Conservation (phyloP, 2,888 invertebrate species). For the Desoria tigrina region DNA sequence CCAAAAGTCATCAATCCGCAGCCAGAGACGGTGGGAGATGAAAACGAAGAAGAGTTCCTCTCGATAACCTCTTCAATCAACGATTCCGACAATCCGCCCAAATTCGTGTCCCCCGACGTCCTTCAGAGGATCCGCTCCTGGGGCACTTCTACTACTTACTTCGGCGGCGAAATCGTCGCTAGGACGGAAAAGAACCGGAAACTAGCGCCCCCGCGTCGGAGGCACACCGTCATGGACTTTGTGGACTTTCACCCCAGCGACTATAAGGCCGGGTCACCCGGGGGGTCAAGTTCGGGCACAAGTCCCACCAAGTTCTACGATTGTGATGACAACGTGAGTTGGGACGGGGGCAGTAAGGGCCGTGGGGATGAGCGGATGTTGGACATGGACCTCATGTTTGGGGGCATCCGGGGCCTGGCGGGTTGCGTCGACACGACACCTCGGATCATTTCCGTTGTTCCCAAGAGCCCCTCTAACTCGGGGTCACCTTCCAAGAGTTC, state of each 20-base stretch:
- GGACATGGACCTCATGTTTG: constrained; percentile 38
- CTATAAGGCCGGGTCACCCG: neutral
- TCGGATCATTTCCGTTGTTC: constrained; percentile 51
- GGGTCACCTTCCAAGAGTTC: constrained; percentile 48
- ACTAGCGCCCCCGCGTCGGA: constrained; percentile 38
- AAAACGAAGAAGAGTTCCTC: constrained; percentile 41
- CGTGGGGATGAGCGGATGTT: constrained; percentile 1
- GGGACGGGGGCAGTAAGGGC: neutral
- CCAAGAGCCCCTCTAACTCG: constrained; percentile 46
- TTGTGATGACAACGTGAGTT: neutral
- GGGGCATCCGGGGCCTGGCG: constrained; percentile 18
- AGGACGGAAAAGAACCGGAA: constrained; percentile 49
- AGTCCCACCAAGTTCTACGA: constrained; percentile 24
- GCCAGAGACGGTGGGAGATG: constrained; percentile 33
- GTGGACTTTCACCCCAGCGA: constrained; percentile 31
- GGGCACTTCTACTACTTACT: constrained; percentile 86
- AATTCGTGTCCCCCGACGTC: constrained; percentile 66
- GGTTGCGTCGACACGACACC: constrained; percentile 48
- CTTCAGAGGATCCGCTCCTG: constrained; percentile 82
- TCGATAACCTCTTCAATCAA: constrained; percentile 22
- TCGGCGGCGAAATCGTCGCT: constrained; percentile 76
- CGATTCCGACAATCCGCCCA: constrained; percentile 38
- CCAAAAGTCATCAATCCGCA: constrained; percentile 45
- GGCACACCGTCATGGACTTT: constrained; percentile 46
- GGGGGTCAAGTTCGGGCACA: neutral